Percentiles rank a stretch among this genome's conserved stretches.
phyloP scores from a whole-genome alignment of 1,140 invertebrate genomes.

The Aphelinus atriplicis region DNA sequence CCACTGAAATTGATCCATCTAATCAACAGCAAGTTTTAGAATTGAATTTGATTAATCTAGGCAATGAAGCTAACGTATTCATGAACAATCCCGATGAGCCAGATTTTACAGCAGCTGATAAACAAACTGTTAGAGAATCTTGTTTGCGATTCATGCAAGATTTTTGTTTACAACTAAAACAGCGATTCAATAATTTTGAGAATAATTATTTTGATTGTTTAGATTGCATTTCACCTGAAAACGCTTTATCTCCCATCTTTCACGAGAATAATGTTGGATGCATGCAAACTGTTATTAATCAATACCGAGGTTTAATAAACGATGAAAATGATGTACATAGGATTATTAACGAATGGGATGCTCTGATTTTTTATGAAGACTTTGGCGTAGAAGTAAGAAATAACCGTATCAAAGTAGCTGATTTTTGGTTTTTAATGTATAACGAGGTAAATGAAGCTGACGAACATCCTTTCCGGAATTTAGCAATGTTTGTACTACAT shows the following conservation, averaged over 20 bases:
- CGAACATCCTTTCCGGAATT: slow-evolving; percentile 25
- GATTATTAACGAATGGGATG: not conserved
- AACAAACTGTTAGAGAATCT: not conserved
- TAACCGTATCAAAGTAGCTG: not conserved
- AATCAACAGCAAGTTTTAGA: slow-evolving; percentile 13
- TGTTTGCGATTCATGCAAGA: not conserved
- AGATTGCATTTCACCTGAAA: not conserved
- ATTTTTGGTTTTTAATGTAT: not conserved
- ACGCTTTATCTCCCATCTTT: not conserved
- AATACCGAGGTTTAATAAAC: not conserved
- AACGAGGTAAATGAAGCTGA: slow-evolving; percentile 7
- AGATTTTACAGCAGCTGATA: not conserved
- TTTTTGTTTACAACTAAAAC: not conserved
- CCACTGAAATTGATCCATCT: slow-evolving; percentile 15
- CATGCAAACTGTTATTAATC: not conserved
- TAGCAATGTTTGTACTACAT: slow-evolving; percentile 26
- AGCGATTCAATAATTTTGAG: slow-evolving; percentile 7
- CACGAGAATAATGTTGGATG: not conserved
- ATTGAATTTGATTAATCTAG: slow-evolving; percentile 19
- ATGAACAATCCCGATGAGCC: slow-evolving; percentile 18
- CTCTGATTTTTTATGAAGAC: not conserved
- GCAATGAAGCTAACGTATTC: slow-evolving; percentile 12
- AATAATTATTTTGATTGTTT: not conserved
- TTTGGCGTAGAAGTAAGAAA: not conserved
- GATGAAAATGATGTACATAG: not conserved